Evolutionary conservation across 2,888 invertebrate genomes (phyloP).

Genomic region (Teleiodes luculella): DNA sequence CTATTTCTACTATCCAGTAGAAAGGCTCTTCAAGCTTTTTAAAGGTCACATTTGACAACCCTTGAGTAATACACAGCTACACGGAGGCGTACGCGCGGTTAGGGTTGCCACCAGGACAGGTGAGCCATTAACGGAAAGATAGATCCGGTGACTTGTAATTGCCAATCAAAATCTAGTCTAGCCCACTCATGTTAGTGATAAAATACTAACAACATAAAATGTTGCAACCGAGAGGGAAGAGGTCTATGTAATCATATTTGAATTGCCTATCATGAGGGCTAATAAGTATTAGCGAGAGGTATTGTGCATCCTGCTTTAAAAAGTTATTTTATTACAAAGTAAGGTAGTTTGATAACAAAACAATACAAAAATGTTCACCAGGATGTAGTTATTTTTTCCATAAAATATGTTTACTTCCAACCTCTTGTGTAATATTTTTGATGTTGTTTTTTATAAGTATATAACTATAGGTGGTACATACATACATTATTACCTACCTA

Average conservation of each 20-base stretch:
- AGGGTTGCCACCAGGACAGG: constrained; percentile 34
- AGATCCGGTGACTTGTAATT: constrained; percentile 22
- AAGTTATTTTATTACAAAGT: too few species aligned
- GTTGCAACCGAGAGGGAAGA: background rate
- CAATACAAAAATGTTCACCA: too few species aligned
- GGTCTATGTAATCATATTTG: background rate
- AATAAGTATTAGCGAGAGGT: background rate
- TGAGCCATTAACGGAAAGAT: constrained; percentile 33
- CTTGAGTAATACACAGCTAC: background rate
- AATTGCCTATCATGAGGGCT: background rate
- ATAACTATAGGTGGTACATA: too few species aligned
- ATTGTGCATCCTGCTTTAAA: background rate
- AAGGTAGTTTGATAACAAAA: too few species aligned
- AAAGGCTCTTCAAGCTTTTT: too few species aligned
- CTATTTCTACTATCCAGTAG: too few species aligned
- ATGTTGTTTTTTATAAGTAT: too few species aligned
- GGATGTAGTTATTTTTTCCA: too few species aligned
- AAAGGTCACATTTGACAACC: background rate
- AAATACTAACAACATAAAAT: background rate
- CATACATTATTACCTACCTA: too few species aligned
- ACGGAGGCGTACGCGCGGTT: constrained; percentile 60
- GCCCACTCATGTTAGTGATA: background rate
- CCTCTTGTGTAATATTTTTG: too few species aligned
- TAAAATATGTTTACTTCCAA: too few species aligned
- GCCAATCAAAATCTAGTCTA: constrained; percentile 18